Percentiles rank a stretch among this genome's conserved stretches.
Evolutionary conservation across 2,113 vertebrate species (phyloP).

Genomic region (Rhadina sibilatrix): DNA sequence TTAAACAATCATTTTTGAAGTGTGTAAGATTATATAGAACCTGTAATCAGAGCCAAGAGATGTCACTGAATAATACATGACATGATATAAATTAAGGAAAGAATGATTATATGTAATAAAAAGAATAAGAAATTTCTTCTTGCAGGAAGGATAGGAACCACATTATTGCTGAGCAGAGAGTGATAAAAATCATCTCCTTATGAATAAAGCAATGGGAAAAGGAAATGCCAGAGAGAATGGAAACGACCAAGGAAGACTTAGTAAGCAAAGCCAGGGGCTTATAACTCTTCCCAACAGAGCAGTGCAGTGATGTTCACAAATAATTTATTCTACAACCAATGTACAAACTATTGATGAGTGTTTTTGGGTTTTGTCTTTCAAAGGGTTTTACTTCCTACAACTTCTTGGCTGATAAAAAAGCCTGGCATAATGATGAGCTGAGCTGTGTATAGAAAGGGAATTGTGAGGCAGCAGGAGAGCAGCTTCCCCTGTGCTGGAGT

Average conservation of each 20-base stretch:
- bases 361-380: background rate
- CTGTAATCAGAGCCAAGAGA: constrained; percentile 65
- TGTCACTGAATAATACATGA: constrained; percentile 70
- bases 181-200: constrained; percentile 58
- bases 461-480: background rate
- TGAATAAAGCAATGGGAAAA: constrained; percentile 66
- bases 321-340: background rate
- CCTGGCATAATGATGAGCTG: background rate
- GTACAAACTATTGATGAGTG: constrained; percentile 13
- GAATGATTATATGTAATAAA: constrained; percentile 69
- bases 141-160: constrained; percentile 49
- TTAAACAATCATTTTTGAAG: constrained; percentile 69
- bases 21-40: constrained; percentile 67
- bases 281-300: constrained; percentile 2
- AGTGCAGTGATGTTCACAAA: background rate
- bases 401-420: background rate
- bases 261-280: constrained; percentile 39
- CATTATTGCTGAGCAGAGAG: constrained; percentile 58
- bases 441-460: background rate
- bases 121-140: constrained; percentile 65
- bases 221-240: constrained; percentile 25
- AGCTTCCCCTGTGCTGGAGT: background rate
- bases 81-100: constrained; percentile 68
- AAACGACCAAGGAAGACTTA: background rate
- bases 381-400: background rate